These are phyloP conservation scores for Erythrocercus mccallii DNA, from an alignment of 2,113 vertebrate species.

Conservation along the genomic window DNA sequence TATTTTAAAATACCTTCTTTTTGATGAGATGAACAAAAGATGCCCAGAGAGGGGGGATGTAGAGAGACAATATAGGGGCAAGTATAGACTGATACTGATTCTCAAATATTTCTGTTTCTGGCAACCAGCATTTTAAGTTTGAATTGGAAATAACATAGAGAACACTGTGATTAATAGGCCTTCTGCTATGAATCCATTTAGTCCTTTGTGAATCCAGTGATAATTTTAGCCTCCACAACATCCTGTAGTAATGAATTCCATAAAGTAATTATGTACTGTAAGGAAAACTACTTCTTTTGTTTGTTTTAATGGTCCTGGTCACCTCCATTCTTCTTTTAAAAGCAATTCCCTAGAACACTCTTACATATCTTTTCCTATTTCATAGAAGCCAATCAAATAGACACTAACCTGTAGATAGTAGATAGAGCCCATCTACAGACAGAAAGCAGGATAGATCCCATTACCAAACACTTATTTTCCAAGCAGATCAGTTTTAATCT, in stretches of 20 bases:
- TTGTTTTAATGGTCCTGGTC: not conserved
- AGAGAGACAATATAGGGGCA: not conserved
- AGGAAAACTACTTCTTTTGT: not conserved
- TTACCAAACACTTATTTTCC: not conserved
- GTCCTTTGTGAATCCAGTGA: slow-evolving; percentile 18
- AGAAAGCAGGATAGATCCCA: not conserved
- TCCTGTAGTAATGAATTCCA: slow-evolving; percentile 10
- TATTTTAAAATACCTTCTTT: not conserved
- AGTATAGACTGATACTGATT: not conserved
- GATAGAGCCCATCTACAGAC: not conserved
- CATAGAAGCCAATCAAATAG: not conserved
- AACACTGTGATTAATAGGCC: not conserved
- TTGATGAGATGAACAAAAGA: not conserved
- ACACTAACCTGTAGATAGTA: not conserved
- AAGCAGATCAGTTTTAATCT: not conserved
- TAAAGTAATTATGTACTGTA: not conserved
- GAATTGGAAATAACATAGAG: not conserved
- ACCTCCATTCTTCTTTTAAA: not conserved
- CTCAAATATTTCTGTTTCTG: not conserved
- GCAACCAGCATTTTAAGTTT: not conserved
- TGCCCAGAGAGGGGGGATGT: not conserved
- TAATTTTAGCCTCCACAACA: slow-evolving; percentile 40
- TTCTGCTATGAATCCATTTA: slow-evolving; percentile 1
- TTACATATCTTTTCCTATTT: not conserved
- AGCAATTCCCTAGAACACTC: not conserved